These are phyloP conservation scores for Pyrocephalus nanus DNA, from an alignment of 2,797 vertebrate genomes.

Conservation along the genomic window DNA sequence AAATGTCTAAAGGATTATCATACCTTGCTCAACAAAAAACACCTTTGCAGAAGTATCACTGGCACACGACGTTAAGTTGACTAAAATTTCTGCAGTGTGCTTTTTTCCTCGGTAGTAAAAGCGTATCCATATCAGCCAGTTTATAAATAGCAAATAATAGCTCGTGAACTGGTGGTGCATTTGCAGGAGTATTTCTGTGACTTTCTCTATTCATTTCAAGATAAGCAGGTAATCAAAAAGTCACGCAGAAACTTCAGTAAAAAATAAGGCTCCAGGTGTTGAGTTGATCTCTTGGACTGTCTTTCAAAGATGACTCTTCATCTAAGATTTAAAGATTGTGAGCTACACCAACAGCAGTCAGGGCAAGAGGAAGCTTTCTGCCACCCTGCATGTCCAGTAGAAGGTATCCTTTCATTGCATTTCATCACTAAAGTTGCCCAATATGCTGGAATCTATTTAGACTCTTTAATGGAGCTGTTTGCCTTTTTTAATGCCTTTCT, in stretches of 20 bases:
- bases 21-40: not conserved
- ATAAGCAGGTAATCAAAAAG: conserved; percentile 50
- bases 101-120: conserved; percentile 39
- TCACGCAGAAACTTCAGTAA: conserved; percentile 23
- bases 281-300: not conserved
- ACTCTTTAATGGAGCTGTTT: conserved; percentile 45
- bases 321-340: not conserved
- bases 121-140: conserved; percentile 50
- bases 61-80: not conserved
- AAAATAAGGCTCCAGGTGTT: not conserved
- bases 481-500: conserved; percentile 62
- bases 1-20: not conserved
- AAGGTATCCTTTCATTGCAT: not conserved
- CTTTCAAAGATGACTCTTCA: conserved; percentile 20
- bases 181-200: conserved; percentile 70
- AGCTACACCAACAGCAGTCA: not conserved
- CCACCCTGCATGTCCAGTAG: not conserved
- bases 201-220: conserved; percentile 67
- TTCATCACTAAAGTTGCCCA: conserved; percentile 52
- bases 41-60: not conserved
- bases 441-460: conserved; percentile 52
- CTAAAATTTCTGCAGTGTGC: conserved; percentile 26
- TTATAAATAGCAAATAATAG: conserved; percentile 77
- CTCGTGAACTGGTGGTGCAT: conserved; percentile 65
- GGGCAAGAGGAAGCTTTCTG: not conserved